Evolutionary conservation across 2,888 invertebrate genomes (phyloP).

Genomic region (Oegoconia quadripuncta): DNA sequence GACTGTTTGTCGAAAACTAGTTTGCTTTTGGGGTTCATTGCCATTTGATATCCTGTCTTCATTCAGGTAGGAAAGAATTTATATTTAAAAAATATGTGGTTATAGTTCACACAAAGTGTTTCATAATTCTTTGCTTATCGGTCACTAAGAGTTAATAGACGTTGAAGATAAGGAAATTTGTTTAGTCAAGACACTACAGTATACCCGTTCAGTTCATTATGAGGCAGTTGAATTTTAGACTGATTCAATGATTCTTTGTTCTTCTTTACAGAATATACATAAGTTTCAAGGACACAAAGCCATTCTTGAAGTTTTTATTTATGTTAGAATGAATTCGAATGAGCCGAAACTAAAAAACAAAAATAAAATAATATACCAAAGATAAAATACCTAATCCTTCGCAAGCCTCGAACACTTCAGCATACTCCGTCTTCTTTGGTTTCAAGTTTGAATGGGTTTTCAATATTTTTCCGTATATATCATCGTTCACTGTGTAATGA

Average conservation of each 20-base stretch:
- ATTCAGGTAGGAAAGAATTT: slow-evolving; percentile 11
- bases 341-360: background rate
- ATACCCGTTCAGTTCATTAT: slow-evolving; percentile 13
- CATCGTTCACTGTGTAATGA: slow-evolving; percentile 70
- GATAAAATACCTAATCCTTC: slow-evolving; percentile 57
- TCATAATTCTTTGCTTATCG: slow-evolving; percentile 24
- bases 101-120: background rate
- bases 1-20: slow-evolving; percentile 56
- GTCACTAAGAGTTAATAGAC: slow-evolving; percentile 20
- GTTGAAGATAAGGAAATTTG: slow-evolving; percentile 11
- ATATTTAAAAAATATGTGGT: background rate
- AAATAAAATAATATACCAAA: background rate
- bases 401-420: slow-evolving; percentile 63
- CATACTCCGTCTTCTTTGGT: slow-evolving; percentile 52
- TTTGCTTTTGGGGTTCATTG: slow-evolving; percentile 67
- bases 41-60: slow-evolving; percentile 31
- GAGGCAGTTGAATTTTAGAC: slow-evolving; percentile 15
- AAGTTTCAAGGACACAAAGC: background rate
- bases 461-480: slow-evolving; percentile 67
- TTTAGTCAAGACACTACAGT: slow-evolving; percentile 13
- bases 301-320: background rate
- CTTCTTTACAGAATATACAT: slow-evolving; percentile 2
- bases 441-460: slow-evolving; percentile 46
- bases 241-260: background rate
- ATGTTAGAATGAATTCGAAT: too few species aligned